A percentile compares a stretch with the other conserved stretches of the same genome.
phyloP scores from a whole-genome alignment of 2,888 invertebrate genomes.

The Cremastinae sp. region DNA sequence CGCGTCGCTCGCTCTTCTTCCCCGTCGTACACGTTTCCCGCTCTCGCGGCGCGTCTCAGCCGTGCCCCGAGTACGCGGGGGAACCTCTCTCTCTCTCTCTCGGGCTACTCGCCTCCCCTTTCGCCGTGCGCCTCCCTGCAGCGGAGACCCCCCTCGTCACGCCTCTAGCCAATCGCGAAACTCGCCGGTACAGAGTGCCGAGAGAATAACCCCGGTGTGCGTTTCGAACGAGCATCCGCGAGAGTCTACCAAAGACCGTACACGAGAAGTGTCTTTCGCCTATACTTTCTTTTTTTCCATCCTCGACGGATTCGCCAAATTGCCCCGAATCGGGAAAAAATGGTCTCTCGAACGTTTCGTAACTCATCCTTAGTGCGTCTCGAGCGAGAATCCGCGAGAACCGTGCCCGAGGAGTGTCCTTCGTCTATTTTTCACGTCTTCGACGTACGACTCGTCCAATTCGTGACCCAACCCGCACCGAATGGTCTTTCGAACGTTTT shows the following conservation, averaged over 20 bases:
- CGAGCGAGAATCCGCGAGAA: no score
- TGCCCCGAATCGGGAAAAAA: no score
- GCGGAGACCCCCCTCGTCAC: slow-evolving; percentile 45
- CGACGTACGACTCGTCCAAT: no score
- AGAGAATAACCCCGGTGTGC: slow-evolving; percentile 54
- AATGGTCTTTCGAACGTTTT: no score
- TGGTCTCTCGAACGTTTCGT: no score
- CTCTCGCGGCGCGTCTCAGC: slow-evolving; percentile 57
- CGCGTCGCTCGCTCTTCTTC: slow-evolving; percentile 55
- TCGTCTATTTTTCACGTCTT: no score
- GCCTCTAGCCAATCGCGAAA: slow-evolving; percentile 58
- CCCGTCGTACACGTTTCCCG: slow-evolving; percentile 43
- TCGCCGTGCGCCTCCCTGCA: no score
- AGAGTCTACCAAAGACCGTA: slow-evolving; percentile 59
- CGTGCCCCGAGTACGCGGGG: slow-evolving; percentile 48
- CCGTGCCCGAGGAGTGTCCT: no score
- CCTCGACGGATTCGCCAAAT: neutral
- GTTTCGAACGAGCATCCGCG: slow-evolving; percentile 49
- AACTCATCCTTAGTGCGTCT: no score
- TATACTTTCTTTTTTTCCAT: neutral
- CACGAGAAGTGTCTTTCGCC: slow-evolving; percentile 51
- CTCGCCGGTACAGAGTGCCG: slow-evolving; percentile 59
- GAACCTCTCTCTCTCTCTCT: slow-evolving; percentile 4
- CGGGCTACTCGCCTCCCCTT: slow-evolving; percentile 16
- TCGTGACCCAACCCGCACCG: no score